These are phyloP conservation scores for Lasiommata megera DNA, from an alignment of 2,888 invertebrate genomes.

Conservation along the genomic window DNA sequence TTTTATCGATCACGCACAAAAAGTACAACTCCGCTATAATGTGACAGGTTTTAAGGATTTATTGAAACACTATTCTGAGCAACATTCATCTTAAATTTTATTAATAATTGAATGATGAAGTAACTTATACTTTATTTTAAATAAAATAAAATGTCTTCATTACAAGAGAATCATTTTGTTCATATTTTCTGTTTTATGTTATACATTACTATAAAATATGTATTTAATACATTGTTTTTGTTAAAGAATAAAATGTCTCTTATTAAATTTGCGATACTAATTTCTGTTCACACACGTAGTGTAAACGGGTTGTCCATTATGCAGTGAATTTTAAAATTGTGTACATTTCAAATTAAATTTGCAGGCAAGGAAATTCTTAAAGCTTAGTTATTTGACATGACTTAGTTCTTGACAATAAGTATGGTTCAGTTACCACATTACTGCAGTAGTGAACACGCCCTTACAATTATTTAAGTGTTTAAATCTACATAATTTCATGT, in stretches of 20 bases:
- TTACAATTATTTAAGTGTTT: conserved; percentile 16
- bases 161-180: not conserved
- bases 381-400: no score
- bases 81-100: not conserved
- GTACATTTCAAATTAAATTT: no score
- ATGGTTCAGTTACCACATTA: conserved; percentile 62
- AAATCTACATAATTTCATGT: no score
- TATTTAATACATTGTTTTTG: not conserved
- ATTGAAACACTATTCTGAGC: conserved; percentile 22
- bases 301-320: no score
- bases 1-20: conserved; percentile 53
- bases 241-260: no score
- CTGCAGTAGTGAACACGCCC: conserved; percentile 44
- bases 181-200: not conserved
- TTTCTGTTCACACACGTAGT: no score
- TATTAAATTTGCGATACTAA: no score
- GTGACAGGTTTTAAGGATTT: conserved; percentile 38
- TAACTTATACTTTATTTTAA: not conserved
- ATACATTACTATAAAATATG: not conserved
- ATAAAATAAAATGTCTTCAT: not conserved
- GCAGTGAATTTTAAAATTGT: no score
- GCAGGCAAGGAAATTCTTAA: no score
- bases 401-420: conserved; percentile 57
- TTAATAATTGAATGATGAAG: not conserved
- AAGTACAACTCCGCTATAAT: conserved; percentile 32